phyloP scores from a whole-genome alignment of 2,888 invertebrate genomes.

The Agrotis puta region DNA sequence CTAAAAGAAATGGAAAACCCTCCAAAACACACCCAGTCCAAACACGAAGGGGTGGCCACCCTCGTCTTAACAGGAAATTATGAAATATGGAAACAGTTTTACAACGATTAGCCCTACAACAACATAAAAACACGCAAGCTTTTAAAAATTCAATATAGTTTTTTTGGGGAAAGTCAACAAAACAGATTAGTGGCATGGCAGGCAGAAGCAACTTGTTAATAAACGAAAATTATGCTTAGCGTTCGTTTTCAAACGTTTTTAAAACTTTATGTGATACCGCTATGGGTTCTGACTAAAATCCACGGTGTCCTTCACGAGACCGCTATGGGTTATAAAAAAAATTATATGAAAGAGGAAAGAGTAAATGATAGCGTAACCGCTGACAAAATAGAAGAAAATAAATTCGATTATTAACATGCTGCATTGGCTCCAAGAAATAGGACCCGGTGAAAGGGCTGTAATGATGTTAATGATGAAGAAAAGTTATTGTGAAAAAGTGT shows the following conservation, averaged over 20 bases:
- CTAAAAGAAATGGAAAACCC: slow-evolving; percentile 33
- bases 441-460: no score
- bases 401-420: no score
- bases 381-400: no score
- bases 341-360: no score
- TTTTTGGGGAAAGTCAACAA: slow-evolving; percentile 1
- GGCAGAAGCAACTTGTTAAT: slow-evolving; percentile 2
- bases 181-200: neutral
- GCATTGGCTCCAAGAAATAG: no score
- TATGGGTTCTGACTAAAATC: no score
- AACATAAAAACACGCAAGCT: slow-evolving; percentile 54
- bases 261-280: neutral
- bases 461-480: no score
- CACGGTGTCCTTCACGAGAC: no score
- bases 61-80: slow-evolving; percentile 56
- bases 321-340: no score
- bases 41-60: slow-evolving; percentile 51
- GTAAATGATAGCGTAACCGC: no score
- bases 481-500: no score
- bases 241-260: neutral
- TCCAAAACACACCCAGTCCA: slow-evolving; percentile 32
- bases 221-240: no score
- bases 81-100: slow-evolving; percentile 60
- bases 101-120: slow-evolving; percentile 48
- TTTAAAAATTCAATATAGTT: slow-evolving; percentile 37